Conservation (phyloP, 1,140 invertebrate genomes). For the Drosophila santomea region DNA sequence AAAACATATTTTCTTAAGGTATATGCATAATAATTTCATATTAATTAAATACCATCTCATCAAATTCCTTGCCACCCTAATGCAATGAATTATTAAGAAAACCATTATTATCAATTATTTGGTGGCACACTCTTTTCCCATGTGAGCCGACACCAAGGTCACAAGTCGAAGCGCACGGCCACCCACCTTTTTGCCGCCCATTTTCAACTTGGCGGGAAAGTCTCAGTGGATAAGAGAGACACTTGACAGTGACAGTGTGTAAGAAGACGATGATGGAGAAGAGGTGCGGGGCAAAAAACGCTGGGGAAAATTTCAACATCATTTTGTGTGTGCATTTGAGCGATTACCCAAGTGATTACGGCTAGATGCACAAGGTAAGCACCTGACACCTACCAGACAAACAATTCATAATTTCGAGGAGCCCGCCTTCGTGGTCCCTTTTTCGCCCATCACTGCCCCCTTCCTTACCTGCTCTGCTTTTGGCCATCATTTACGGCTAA, state of each 20-base stretch:
- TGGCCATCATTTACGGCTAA: constrained; percentile 55
- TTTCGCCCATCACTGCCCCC: constrained; percentile 4
- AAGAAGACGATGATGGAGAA: constrained; percentile 13
- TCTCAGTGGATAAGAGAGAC: constrained; percentile 37
- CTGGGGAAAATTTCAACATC: constrained; percentile 46
- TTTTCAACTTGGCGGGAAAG: constrained; percentile 10
- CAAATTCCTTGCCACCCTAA: constrained; percentile 7
- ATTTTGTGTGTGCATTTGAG: constrained; percentile 57
- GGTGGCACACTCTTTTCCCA: constrained; percentile 25
- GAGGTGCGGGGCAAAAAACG: constrained; percentile 13
- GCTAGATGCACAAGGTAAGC: constrained; percentile 46
- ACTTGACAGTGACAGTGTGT: constrained; percentile 45
- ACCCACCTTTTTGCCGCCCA: constrained; percentile 7
- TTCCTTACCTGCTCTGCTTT: no score
- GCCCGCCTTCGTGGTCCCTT: constrained; percentile 33
- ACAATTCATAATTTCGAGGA: constrained; percentile 62
- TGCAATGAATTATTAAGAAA: constrained; percentile 37
- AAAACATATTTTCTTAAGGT: no score
- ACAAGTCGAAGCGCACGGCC: neutral
- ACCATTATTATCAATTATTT: constrained; percentile 52
- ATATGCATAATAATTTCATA: neutral
- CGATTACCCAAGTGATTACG: constrained; percentile 59
- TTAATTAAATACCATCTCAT: constrained; percentile 29
- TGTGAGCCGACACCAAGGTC: constrained; percentile 41
- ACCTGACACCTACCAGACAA: constrained; percentile 59